A percentile compares a stretch with the other conserved stretches of the same genome.
phyloP scores from a whole-genome alignment of 37 sponge, comb jelly and placozoan genomes.

The Beroe ovata region DNA sequence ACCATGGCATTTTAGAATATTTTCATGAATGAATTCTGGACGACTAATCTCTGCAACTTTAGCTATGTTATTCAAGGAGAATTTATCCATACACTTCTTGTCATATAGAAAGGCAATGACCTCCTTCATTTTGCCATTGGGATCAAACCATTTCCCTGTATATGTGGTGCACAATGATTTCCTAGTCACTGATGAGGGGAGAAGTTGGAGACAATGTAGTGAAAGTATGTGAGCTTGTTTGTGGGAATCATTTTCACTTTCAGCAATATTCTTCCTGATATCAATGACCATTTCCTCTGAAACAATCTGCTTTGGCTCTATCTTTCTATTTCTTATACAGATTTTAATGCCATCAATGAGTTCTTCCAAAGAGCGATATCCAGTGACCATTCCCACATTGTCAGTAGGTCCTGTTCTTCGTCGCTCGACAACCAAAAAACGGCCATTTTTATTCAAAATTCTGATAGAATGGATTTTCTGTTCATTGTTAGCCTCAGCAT shows the following conservation, averaged over 20 bases:
- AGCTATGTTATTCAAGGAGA: neutral
- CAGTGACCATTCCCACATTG: neutral
- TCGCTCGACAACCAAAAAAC: slow-evolving; percentile 23
- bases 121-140: neutral
- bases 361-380: slow-evolving; percentile 30
- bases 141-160: slow-evolving; percentile 1
- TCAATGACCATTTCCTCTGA: slow-evolving; percentile 48
- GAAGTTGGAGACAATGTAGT: neutral
- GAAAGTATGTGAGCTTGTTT: slow-evolving; percentile 26
- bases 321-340: neutral
- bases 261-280: neutral
- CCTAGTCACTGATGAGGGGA: neutral
- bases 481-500: neutral
- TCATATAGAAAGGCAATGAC: slow-evolving; percentile 3
- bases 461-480: slow-evolving; percentile 7
- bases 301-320: slow-evolving; percentile 46
- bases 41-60: slow-evolving; percentile 4
- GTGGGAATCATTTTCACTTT: slow-evolving; percentile 28
- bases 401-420: neutral
- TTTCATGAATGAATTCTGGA: slow-evolving; percentile 44
- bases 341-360: slow-evolving; percentile 26
- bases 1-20: slow-evolving; percentile 36
- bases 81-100: slow-evolving; percentile 19
- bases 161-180: slow-evolving; percentile 24
- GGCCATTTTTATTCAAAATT: neutral